Evolutionary conservation across 2,797 vertebrate species (phyloP).

Genomic region (Oreonectes daqikongensis): DNA sequence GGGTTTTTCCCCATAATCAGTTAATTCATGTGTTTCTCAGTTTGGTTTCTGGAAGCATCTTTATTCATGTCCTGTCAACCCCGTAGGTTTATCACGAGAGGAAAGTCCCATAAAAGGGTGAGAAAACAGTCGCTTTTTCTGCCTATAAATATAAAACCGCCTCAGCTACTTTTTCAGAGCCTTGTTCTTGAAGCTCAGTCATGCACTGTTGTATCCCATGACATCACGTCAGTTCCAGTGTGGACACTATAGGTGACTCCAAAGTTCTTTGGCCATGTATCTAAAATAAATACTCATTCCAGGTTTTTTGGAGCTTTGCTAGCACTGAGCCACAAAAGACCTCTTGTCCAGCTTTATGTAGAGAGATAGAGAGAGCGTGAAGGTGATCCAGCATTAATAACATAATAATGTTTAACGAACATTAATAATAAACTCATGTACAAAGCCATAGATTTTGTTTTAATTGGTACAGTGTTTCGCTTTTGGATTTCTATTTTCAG

Average conservation of each 20-base stretch:
- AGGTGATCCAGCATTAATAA: constrained; percentile 19
- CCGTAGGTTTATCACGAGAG: constrained; percentile 17
- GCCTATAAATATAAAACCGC: neutral
- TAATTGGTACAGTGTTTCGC: constrained; percentile 27
- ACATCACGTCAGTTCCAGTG: neutral
- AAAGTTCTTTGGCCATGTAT: neutral
- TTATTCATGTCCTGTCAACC: constrained; percentile 11
- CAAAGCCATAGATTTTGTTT: constrained; percentile 57
- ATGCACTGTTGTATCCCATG: neutral
- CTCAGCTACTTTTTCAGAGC: neutral
- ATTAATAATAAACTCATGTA: constrained; percentile 34
- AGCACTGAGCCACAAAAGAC: constrained; percentile 21
- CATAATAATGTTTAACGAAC: constrained; percentile 19
- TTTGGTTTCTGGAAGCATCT: neutral
- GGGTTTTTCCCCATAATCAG: neutral
- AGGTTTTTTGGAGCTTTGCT: constrained; percentile 11
- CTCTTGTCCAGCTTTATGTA: constrained; percentile 1
- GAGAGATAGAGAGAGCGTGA: neutral
- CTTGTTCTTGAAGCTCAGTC: neutral
- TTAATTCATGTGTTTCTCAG: neutral
- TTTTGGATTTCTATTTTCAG: constrained; percentile 1
- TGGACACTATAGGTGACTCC: neutral
- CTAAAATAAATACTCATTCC: neutral
- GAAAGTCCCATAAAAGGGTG: neutral
- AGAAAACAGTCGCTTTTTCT: neutral